Evolutionary conservation across 1,140 invertebrate genomes (phyloP).

Genomic region (Anthonomus grandis): DNA sequence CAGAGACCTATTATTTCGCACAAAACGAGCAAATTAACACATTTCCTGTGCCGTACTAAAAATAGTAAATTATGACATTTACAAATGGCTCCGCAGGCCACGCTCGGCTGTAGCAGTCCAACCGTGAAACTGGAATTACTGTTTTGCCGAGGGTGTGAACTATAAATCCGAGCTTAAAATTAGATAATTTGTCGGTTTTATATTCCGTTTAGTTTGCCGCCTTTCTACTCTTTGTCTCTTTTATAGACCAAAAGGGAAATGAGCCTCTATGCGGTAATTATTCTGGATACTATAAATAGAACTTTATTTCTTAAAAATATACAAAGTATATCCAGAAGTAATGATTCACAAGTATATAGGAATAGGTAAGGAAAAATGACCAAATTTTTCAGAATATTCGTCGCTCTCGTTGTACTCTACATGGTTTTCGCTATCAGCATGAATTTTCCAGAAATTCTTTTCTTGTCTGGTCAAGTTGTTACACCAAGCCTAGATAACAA

Average conservation of each 20-base stretch:
- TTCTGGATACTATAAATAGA: too few species aligned
- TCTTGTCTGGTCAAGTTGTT: conserved; percentile 32
- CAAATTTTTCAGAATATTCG: conserved; percentile 22
- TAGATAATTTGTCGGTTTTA: conserved; percentile 11
- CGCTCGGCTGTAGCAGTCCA: conserved; percentile 6
- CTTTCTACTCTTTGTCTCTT: neutral
- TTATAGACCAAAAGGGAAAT: too few species aligned
- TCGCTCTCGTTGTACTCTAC: conserved; percentile 34
- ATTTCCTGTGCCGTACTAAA: conserved; percentile 14
- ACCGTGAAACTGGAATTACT: conserved; percentile 17
- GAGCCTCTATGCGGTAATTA: too few species aligned
- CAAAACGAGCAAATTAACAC: conserved; percentile 15
- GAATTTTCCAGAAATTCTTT: conserved; percentile 36
- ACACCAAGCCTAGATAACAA: conserved; percentile 37
- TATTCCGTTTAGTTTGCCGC: neutral
- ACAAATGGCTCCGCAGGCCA: conserved; percentile 10
- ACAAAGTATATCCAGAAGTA: too few species aligned
- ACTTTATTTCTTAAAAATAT: too few species aligned
- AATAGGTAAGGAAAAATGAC: conserved; percentile 32
- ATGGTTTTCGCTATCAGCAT: conserved; percentile 32
- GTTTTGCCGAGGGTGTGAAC: conserved; percentile 3
- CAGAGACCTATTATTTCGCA: too few species aligned
- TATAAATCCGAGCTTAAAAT: conserved; percentile 14
- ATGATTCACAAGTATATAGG: conserved; percentile 23
- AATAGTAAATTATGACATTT: conserved; percentile 24